Percentiles rank a stretch among this genome's conserved stretches.
These are phyloP conservation scores for Melanaphis sacchari DNA, from an alignment of 1,140 invertebrate genomes.

Conservation along the genomic window DNA sequence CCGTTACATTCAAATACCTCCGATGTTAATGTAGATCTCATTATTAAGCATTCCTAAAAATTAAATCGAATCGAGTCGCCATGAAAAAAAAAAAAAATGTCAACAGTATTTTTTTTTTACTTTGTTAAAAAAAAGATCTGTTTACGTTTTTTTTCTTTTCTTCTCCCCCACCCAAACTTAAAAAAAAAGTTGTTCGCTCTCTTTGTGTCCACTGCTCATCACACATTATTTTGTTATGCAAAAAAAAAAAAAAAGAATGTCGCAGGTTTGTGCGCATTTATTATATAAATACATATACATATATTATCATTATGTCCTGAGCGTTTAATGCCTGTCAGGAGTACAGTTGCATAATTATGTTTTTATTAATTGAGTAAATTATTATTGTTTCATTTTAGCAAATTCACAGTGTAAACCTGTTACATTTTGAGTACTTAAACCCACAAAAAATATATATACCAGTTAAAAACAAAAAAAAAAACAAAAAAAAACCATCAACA, in stretches of 20 bases:
- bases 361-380: slow-evolving; percentile 55
- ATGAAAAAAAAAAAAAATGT: slow-evolving; percentile 36
- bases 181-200: slow-evolving; percentile 44
- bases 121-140: slow-evolving; percentile 28
- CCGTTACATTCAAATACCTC: slow-evolving; percentile 89
- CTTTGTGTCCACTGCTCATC: slow-evolving; percentile 55
- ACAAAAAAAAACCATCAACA: not conserved
- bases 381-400: slow-evolving; percentile 56
- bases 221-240: slow-evolving; percentile 50
- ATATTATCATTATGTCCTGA: slow-evolving; percentile 45
- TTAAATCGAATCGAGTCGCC: slow-evolving; percentile 31
- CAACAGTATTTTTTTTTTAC: not conserved
- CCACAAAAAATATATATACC: slow-evolving; percentile 3
- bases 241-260: slow-evolving; percentile 41
- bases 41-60: slow-evolving; percentile 67
- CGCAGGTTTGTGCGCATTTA: slow-evolving; percentile 4
- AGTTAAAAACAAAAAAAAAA: slow-evolving; percentile 46
- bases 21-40: slow-evolving; percentile 66
- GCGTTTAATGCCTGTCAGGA: slow-evolving; percentile 41
- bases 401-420: slow-evolving; percentile 57
- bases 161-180: not conserved
- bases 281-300: slow-evolving; percentile 38
- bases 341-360: slow-evolving; percentile 55
- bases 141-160: slow-evolving; percentile 53
- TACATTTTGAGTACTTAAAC: slow-evolving; percentile 57